Percentiles rank a stretch among this genome's conserved stretches.
Conservation (phyloP, 2,888 invertebrate genomes). For the Matsumyia berberina region DNA sequence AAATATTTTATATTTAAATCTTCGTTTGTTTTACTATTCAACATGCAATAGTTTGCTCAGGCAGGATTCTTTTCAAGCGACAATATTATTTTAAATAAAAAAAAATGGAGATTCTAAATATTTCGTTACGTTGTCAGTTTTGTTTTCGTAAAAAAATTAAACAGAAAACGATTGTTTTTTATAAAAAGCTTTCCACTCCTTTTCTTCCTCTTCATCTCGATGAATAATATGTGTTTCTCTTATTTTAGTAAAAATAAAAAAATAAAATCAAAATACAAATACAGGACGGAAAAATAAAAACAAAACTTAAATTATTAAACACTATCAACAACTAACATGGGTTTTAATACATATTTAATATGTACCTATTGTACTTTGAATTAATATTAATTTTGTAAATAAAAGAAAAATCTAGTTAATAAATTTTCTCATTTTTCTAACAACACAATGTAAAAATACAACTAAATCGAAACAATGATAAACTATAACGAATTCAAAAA, state of each 20-base stretch:
- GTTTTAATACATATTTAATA: conserved; percentile 75
- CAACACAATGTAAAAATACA: conserved; percentile 55
- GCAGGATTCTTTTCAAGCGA: conserved; percentile 68
- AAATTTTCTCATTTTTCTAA: conserved; percentile 28
- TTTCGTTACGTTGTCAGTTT: conserved; percentile 18
- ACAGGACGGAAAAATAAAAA: conserved; percentile 67
- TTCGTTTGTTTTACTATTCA: conserved; percentile 66
- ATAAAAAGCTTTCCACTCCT: conserved; percentile 31
- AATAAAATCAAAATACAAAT: conserved; percentile 41
- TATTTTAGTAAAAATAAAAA: conserved; percentile 10
- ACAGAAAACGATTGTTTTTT: conserved; percentile 13
- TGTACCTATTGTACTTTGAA: conserved; percentile 44
- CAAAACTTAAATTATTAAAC: conserved; percentile 65
- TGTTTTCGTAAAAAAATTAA: conserved; percentile 13
- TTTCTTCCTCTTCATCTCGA: neutral
- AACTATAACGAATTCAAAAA: conserved; percentile 30
- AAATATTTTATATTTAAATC: conserved; percentile 56
- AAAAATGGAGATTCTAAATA: conserved; percentile 50
- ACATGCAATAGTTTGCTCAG: conserved; percentile 61
- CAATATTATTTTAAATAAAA: conserved; percentile 9
- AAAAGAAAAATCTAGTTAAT: conserved; percentile 20
- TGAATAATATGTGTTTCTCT: conserved; percentile 35
- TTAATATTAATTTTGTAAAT: conserved; percentile 8
- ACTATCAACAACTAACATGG: conserved; percentile 71
- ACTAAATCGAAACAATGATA: conserved; percentile 47